Evolutionary conservation across 2,888 invertebrate genomes (phyloP).

Genomic region (Mesopsocus fuscifrons): DNA sequence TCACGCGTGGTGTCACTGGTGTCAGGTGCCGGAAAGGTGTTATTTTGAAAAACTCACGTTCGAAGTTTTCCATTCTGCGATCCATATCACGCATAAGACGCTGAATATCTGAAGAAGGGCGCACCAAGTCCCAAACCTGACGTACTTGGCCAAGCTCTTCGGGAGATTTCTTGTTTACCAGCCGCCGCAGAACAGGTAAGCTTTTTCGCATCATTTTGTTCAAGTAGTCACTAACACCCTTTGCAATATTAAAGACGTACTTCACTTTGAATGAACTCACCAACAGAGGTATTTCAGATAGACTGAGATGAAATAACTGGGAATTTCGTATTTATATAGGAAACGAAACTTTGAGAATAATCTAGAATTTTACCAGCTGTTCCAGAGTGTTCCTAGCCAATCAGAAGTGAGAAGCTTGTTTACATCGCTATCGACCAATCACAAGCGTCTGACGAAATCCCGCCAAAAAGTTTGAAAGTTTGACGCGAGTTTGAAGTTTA

Average conservation of each 20-base stretch:
- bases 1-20: slow-evolving; percentile 11
- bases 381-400: too few species aligned
- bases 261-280: too few species aligned
- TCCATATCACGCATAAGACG: slow-evolving; percentile 17
- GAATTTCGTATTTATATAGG: too few species aligned
- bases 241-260: too few species aligned
- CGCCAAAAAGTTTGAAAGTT: too few species aligned
- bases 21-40: slow-evolving; percentile 11
- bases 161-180: background rate
- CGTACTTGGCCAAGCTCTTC: too few species aligned
- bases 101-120: slow-evolving; percentile 11
- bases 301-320: too few species aligned
- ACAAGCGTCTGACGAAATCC: too few species aligned
- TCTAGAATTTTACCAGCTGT: background rate
- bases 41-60: slow-evolving; percentile 14
- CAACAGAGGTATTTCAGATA: too few species aligned
- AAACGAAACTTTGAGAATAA: background rate
- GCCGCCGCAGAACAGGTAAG: background rate
- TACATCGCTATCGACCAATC: background rate
- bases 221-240: too few species aligned
- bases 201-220: background rate
- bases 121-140: background rate
- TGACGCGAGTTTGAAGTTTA: too few species aligned
- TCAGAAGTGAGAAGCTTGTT: too few species aligned
- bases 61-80: slow-evolving; percentile 14